phyloP scores from a whole-genome alignment of 2,113 vertebrate species.

The Psephotus haematonotus region DNA sequence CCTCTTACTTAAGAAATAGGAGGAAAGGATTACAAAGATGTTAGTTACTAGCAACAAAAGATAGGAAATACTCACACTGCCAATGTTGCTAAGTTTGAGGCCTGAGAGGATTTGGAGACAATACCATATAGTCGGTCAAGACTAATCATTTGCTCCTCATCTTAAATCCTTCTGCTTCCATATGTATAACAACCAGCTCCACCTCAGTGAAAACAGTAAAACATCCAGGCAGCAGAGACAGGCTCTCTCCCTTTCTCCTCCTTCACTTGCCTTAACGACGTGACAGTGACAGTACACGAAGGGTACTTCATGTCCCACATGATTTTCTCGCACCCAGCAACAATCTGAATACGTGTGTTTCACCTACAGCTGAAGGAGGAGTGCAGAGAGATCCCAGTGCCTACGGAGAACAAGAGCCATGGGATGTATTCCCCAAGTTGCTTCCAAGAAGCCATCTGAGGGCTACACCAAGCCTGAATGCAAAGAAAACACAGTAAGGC shows the following conservation, averaged over 20 bases:
- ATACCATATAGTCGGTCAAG: not conserved
- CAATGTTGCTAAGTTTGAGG: not conserved
- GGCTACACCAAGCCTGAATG: not conserved
- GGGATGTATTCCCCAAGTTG: not conserved
- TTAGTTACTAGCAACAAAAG: not conserved
- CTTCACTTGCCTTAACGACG: not conserved
- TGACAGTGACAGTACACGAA: not conserved
- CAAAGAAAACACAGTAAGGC: not conserved
- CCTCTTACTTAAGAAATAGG: not conserved
- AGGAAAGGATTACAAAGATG: not conserved
- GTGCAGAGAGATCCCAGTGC: fast-evolving
- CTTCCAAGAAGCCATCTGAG: not conserved
- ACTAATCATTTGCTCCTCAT: not conserved
- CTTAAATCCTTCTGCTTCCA: not conserved
- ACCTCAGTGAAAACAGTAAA: not conserved
- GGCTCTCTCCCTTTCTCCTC: not conserved
- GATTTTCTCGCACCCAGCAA: not conserved
- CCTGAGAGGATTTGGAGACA: not conserved
- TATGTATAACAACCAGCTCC: not conserved
- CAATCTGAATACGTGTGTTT: not conserved
- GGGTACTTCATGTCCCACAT: not conserved
- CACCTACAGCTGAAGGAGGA: not conserved
- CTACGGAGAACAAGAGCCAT: not conserved
- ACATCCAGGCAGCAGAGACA: not conserved
- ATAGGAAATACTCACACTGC: not conserved